Percentiles rank a stretch among this genome's conserved stretches.
phyloP scores from a whole-genome alignment of 2,888 invertebrate genomes.

The Boloria selene region DNA sequence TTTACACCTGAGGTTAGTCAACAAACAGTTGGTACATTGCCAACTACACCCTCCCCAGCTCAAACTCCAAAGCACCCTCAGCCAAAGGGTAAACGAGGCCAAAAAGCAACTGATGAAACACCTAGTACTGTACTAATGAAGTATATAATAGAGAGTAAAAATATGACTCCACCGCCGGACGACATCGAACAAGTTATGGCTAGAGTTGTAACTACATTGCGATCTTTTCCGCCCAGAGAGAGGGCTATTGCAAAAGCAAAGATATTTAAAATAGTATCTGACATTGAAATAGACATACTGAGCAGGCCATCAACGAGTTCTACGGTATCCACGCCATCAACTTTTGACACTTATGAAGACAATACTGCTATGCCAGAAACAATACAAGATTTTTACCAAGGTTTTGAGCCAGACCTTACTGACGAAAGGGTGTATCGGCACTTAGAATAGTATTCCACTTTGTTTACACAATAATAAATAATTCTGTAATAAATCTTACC shows the following conservation, averaged over 20 bases:
- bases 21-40: conserved; percentile 30
- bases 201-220: conserved; percentile 36
- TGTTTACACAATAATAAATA: conserved; percentile 40
- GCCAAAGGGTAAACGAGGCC: conserved; percentile 25
- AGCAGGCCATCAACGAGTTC: conserved; percentile 34
- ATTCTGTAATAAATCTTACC: conserved; percentile 42
- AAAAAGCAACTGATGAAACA: conserved; percentile 23
- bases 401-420: conserved; percentile 27
- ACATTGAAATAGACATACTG: conserved; percentile 42
- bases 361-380: conserved; percentile 38
- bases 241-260: conserved; percentile 43
- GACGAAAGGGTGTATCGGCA: conserved; percentile 36
- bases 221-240: conserved; percentile 39
- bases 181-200: conserved; percentile 40
- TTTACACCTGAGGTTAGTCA: no score
- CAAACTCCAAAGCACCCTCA: conserved; percentile 24
- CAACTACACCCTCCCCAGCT: conserved; percentile 36
- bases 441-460: conserved; percentile 24
- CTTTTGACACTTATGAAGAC: conserved; percentile 29
- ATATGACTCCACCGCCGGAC: conserved; percentile 32
- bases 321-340: conserved; percentile 30
- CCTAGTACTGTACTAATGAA: conserved; percentile 37
- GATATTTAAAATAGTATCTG: conserved; percentile 41
- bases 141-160: conserved; percentile 38
- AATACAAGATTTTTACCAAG: conserved; percentile 35